Percentiles rank a stretch among this genome's conserved stretches.
phyloP scores from a whole-genome alignment of 1,140 invertebrate genomes.

The Caligus rogercresseyi region DNA sequence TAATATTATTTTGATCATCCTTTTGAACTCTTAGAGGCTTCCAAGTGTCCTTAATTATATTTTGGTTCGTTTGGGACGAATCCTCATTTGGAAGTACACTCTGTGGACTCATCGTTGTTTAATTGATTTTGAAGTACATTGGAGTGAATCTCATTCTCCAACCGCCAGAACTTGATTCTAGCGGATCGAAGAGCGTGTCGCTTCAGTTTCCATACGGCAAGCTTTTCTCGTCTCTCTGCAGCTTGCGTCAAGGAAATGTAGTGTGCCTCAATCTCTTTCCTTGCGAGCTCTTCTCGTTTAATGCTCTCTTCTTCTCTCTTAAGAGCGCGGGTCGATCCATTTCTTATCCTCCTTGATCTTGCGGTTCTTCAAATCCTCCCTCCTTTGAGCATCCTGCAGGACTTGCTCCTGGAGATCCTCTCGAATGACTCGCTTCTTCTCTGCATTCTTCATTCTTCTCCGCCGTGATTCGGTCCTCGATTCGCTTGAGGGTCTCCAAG shows the following conservation, averaged over 20 bases:
- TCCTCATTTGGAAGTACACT: no score
- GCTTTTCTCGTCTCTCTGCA: background rate
- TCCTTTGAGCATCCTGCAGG: background rate
- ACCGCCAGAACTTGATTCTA: background rate
- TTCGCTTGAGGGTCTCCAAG: background rate
- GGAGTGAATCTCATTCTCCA: background rate
- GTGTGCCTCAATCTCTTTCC: background rate
- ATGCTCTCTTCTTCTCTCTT: background rate
- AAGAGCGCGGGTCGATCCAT: background rate
- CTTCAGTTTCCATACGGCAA: background rate
- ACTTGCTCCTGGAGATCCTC: background rate
- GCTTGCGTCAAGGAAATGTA: background rate
- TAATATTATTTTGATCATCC: slow-evolving; percentile 1
- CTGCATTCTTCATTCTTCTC: background rate
- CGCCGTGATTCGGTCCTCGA: background rate
- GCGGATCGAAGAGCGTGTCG: background rate
- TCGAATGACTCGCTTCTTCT: background rate
- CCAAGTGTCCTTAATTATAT: background rate
- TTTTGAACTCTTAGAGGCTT: background rate
- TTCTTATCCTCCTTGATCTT: background rate
- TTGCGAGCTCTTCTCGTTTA: background rate
- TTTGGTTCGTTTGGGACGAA: no score
- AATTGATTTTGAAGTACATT: background rate
- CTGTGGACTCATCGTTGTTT: background rate
- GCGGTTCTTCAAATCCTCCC: background rate